phyloP scores from a whole-genome alignment of 2,797 vertebrate species.

The Centropyge bicolor region DNA sequence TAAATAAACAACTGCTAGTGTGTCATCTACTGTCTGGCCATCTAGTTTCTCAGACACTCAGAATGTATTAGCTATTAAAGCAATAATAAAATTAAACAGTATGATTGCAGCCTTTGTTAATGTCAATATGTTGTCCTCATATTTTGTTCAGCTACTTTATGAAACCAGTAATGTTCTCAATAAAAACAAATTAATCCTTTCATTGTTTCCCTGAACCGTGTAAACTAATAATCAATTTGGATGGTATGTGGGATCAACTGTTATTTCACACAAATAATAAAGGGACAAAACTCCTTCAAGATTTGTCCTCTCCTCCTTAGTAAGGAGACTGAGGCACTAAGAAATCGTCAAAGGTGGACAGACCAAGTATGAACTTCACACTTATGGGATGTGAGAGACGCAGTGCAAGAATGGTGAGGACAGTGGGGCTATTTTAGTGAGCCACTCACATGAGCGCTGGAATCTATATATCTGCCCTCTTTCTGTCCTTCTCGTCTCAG shows the following conservation, averaged over 20 bases:
- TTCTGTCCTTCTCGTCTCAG: conserved; percentile 67
- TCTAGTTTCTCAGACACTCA: neutral
- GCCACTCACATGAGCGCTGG: conserved; percentile 79
- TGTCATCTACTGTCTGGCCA: conserved; percentile 7
- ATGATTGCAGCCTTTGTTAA: neutral
- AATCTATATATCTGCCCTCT: conserved; percentile 85
- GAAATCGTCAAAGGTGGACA: conserved; percentile 46
- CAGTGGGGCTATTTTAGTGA: conserved; percentile 85
- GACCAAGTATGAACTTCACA: conserved; percentile 64
- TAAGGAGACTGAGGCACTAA: conserved; percentile 16
- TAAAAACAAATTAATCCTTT: conserved; percentile 26
- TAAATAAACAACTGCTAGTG: conserved; percentile 12
- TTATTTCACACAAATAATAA: neutral
- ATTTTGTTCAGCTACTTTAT: conserved; percentile 13
- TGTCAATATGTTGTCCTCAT: neutral
- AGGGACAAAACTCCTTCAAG: conserved; percentile 10
- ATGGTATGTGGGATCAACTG: neutral
- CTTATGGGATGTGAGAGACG: conserved; percentile 62
- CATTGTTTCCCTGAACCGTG: conserved; percentile 6
- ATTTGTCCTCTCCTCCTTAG: neutral
- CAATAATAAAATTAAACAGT: neutral
- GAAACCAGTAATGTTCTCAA: conserved; percentile 9
- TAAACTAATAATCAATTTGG: neutral
- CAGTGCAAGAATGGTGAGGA: conserved; percentile 74
- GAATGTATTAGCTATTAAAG: neutral